Evolutionary conservation across 2,797 vertebrate species (phyloP), one percentile per base, ranked within the genome.

Genomic region (Tachyglossus aculeatus): DNA sequence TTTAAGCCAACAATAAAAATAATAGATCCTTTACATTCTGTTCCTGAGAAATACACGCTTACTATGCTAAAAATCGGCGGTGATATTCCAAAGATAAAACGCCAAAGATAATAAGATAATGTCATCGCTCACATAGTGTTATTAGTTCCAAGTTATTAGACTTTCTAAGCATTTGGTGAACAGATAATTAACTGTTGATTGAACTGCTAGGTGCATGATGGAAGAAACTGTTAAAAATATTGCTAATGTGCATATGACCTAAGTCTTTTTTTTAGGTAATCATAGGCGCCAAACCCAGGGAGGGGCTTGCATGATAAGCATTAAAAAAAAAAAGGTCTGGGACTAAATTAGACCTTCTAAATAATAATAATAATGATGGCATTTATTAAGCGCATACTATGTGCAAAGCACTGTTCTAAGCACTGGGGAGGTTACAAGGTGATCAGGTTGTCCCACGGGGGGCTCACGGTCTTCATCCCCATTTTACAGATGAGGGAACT

Each of bases 151-250:
- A 53, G 22, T 55, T 77, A 48, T 48, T 68, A 78, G 76, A 59
- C 71, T 55, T 58, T 31, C 11, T 11, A 72, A 9, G n/a, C n/a
- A n/a, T n/a, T 3, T 54, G 52, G 27, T 59, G 51, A 80, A 71
- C 11, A 47, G 19, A 67, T 70, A 76, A 66, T 53, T 61, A 57
- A 40, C 67, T 77, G 55, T 67, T 84, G 81, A 77, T 66, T 82
- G 34, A 86, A 77, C 33, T 73, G 43, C 32, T 66, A 57, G 50
- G 11, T 74, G 8, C 36, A 82, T 56, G 77, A 1, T 8, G 54
- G 74, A 60, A 70, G 71, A 40, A 84, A 71, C 54, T n/a, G 45
- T 57, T 40, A 50, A 37, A 24, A 51, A 24, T 69, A 74, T 58
- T 58, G 8, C 37, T 37, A 53, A 7, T 57, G 32, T 34, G 62